Percentiles rank a stretch among this genome's conserved stretches.
These are phyloP conservation scores for Vanessa atalanta DNA, from an alignment of 1,140 invertebrate genomes.

Conservation along the genomic window DNA sequence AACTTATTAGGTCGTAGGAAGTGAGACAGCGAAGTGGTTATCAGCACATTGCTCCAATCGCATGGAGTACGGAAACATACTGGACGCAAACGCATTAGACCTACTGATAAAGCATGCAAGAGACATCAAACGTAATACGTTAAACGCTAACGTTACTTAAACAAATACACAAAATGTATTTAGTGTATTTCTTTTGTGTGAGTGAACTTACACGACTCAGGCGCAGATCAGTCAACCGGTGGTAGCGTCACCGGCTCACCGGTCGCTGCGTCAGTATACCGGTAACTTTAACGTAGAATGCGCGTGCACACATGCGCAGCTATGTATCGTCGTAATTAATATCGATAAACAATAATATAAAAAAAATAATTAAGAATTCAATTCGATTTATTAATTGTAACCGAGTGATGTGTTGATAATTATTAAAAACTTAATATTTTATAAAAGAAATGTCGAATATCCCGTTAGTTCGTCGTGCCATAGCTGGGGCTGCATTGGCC, in stretches of 20 bases:
- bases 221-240: background rate
- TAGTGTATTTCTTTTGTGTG: no score
- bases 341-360: constrained; percentile 12
- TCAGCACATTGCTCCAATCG: no score
- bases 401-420: constrained; percentile 26
- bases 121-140: no score
- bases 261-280: constrained; percentile 24
- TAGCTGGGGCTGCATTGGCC: constrained; percentile 61
- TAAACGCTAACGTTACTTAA: no score
- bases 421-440: constrained; percentile 10
- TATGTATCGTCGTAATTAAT: constrained; percentile 25
- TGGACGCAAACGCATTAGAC: no score
- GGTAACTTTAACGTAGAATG: constrained; percentile 36
- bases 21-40: no score
- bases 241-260: background rate
- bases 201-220: background rate
- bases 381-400: background rate
- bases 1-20: no score
- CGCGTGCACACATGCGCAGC: constrained; percentile 42
- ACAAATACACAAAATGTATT: no score
- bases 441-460: constrained; percentile 57
- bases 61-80: no score
- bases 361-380: background rate
- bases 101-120: no score
- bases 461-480: constrained; percentile 64